These are phyloP conservation scores for Conus betulinus DNA, from an alignment of 1,140 invertebrate species.

Conservation along the genomic window DNA sequence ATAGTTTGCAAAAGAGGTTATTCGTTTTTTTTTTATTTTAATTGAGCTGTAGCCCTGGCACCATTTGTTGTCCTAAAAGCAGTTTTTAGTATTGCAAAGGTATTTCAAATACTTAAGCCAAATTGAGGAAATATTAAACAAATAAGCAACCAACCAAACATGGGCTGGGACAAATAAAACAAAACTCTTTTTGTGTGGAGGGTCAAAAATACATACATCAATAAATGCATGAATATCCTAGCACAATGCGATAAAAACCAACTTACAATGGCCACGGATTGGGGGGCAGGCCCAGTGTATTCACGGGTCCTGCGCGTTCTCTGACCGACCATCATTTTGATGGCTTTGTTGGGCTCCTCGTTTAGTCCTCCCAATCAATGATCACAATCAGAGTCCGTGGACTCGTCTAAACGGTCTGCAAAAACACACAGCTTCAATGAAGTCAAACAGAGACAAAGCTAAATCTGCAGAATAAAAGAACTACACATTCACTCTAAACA, in stretches of 20 bases:
- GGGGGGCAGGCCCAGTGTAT: slow-evolving; percentile 70
- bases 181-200: no score
- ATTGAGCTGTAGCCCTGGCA: no score
- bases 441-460: no score
- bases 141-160: no score
- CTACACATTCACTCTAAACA: background rate
- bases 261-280: slow-evolving; percentile 74
- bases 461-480: background rate
- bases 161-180: no score
- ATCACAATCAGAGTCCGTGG: background rate
- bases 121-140: no score
- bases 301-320: slow-evolving; percentile 65
- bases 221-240: background rate
- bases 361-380: background rate
- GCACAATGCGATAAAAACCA: background rate
- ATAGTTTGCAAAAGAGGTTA: no score
- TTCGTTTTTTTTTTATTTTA: no score
- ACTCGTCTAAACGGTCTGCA: background rate
- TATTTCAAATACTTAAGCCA: no score
- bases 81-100: no score
- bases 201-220: background rate
- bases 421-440: background rate
- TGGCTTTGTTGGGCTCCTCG: background rate
- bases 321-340: slow-evolving; percentile 70
- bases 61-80: no score